A percentile compares a stretch with the other conserved stretches of the same genome.
phyloP scores from a whole-genome alignment of 2,797 vertebrate genomes.

The Euphonia xanthogaster region DNA sequence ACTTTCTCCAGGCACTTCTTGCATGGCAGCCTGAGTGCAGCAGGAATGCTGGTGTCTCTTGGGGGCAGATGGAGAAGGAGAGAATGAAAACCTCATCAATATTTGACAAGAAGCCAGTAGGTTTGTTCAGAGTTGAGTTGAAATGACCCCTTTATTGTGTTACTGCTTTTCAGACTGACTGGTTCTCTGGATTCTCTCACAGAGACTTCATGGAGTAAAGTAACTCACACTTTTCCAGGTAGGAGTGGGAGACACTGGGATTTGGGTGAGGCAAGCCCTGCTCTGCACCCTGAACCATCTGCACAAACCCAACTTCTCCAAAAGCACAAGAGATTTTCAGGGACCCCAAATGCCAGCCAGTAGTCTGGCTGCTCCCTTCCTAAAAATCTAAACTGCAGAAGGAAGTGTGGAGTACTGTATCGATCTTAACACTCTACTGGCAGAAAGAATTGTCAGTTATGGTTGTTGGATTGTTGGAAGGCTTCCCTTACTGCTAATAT shows the following conservation, averaged over 20 bases:
- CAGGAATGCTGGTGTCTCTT: background rate
- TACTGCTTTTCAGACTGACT: constrained; percentile 70
- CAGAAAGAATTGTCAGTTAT: background rate
- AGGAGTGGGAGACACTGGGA: constrained; percentile 39
- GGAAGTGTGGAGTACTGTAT: background rate
- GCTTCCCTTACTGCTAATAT: background rate
- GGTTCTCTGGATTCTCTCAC: constrained; percentile 92
- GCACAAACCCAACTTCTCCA: background rate
- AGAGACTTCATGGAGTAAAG: constrained; percentile 85
- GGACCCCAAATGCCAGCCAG: background rate
- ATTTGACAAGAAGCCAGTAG: background rate
- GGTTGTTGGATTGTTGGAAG: background rate
- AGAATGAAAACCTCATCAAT: background rate
- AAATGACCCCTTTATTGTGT: background rate
- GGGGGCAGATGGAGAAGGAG: background rate
- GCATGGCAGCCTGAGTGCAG: background rate
- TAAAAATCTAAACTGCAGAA: background rate
- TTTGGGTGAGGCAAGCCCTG: background rate
- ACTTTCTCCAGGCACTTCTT: background rate
- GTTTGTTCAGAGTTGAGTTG: background rate
- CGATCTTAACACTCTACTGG: background rate
- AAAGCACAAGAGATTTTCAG: background rate
- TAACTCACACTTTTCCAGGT: constrained; percentile 85
- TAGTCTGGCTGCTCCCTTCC: background rate
- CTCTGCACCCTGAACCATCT: background rate